Conservation (phyloP, 2,113 vertebrate genomes). For the Anarrhichthys ocellatus region DNA sequence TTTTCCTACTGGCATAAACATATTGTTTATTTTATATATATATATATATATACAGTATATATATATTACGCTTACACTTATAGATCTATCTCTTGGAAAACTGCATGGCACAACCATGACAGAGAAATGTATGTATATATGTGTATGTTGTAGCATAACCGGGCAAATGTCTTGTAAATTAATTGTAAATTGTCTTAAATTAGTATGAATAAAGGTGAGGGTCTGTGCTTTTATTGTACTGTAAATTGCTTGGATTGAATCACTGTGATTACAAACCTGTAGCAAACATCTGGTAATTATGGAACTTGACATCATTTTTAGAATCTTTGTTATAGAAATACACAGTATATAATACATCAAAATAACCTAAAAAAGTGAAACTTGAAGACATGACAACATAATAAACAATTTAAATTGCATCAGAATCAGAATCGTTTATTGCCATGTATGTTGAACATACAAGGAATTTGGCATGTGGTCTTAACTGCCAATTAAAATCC, state of each 20-base stretch:
- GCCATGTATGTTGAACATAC: no score
- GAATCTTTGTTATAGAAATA: background rate
- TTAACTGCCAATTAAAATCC: background rate
- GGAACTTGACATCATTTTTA: background rate
- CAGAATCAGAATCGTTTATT: no score
- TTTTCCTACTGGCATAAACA: background rate
- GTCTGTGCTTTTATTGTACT: background rate
- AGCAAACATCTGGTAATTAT: background rate
- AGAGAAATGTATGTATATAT: background rate
- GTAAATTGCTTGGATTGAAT: background rate
- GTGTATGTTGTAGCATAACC: background rate
- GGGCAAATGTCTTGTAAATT: background rate
- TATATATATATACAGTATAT: no score
- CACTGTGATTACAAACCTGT: background rate
- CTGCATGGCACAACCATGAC: background rate
- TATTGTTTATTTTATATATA: no score
- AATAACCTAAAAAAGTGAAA: background rate
- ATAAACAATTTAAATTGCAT: background rate
- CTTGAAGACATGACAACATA: background rate
- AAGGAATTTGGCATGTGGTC: background rate
- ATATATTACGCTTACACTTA: background rate
- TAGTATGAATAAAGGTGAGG: background rate
- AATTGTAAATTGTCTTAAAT: background rate
- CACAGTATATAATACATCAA: background rate
- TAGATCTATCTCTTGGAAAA: background rate